Evolutionary conservation across 2,888 invertebrate species (phyloP), one percentile per base, ranked within the genome.

Genomic region (Blera fallax): DNA sequence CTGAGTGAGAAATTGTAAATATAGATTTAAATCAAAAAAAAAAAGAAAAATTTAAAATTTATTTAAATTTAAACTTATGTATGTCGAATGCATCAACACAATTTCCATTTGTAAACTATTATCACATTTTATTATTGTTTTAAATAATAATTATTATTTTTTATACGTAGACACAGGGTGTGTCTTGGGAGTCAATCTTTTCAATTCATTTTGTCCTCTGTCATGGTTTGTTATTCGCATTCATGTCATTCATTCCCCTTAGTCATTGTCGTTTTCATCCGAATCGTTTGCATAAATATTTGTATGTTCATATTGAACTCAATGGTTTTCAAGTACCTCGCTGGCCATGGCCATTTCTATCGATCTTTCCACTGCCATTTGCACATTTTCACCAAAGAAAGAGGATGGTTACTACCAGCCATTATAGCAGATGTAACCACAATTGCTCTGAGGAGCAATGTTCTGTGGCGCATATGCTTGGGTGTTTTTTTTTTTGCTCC

Each of bases 1-100:
- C 85, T 85, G 85, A 85, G 85, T 85, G 85, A 85, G 85, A 85
- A 85, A 81, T 85, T 85, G 85, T 85, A 85, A 40, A 85, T 85
- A 85, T 81, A 85, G 60, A 70, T 60, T 69, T 65, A 64, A 62
- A 62, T 10, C 14, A 45, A 18, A 24, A 64, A 52, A 72, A 65
- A 50, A 29, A 29, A 48, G 32, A 72, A 69, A 7, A 52, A 70
- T 29, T n/a, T n/a, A 54, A 56, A 52, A 34, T 2, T 18, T 56
- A 60, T 52, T 58, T 62, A 45, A 50, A 43, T 27, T 58, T 34
- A 16, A 45, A 43, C 24, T 24, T 24, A 64, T 48, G 34, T 43
- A 29, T 32, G 24, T 52, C 27, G 29, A 67, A 45, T 54, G 18
- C 32, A 56, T 52, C 50, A 29, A 65, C 65, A 82, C 16, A 29